phyloP scores from a whole-genome alignment of 1,140 invertebrate genomes.

The Halesus radiatus region DNA sequence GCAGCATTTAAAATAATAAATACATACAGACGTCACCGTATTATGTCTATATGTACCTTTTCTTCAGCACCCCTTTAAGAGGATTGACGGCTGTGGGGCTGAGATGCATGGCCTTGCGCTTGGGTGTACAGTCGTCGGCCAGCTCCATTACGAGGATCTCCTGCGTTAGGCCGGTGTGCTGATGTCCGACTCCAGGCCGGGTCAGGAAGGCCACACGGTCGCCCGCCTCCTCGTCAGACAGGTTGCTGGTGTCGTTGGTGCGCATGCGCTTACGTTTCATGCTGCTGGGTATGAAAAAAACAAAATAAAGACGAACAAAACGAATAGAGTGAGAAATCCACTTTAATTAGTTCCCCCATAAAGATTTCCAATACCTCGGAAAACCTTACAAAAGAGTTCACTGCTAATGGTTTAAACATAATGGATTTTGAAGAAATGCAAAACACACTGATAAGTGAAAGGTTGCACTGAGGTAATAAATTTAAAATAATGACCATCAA shows the following conservation, averaged over 20 bases:
- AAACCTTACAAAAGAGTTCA: too few species aligned
- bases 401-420: too few species aligned
- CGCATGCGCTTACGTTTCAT: constrained; percentile 73
- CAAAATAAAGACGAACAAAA: too few species aligned
- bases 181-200: constrained; percentile 63
- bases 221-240: constrained; percentile 59
- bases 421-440: too few species aligned
- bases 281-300: constrained; percentile 59
- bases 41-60: constrained; percentile 65
- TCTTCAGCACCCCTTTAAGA: constrained; percentile 72
- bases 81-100: constrained; percentile 65
- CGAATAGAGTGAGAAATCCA: too few species aligned
- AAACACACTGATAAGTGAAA: too few species aligned
- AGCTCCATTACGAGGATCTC: constrained; percentile 74
- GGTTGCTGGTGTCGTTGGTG: constrained; percentile 61
- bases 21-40: too few species aligned
- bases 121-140: constrained; percentile 72
- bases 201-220: constrained; percentile 53
- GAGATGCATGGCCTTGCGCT: constrained; percentile 69
- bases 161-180: constrained; percentile 76
- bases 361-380: too few species aligned
- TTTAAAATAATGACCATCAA: too few species aligned
- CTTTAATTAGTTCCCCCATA: too few species aligned
- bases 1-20: too few species aligned
- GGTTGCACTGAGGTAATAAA: too few species aligned